A percentile compares a stretch with the other conserved stretches of the same genome.
Evolutionary conservation across 1,140 invertebrate species (phyloP).

Genomic region (Lepidurus apus): DNA sequence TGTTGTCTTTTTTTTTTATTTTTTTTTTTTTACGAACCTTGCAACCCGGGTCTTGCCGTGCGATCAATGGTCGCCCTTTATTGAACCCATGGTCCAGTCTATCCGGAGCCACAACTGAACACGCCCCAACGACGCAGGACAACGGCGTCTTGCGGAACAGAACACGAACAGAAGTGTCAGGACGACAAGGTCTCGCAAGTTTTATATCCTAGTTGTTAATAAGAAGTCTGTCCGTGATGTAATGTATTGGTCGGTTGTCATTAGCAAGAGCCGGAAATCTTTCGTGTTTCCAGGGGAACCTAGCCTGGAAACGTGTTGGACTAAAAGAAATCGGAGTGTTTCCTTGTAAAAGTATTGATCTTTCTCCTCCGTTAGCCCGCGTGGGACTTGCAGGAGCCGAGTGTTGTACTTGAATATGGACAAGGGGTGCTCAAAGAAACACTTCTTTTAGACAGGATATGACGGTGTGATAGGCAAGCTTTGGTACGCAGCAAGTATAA

Average conservation of each 20-base stretch:
- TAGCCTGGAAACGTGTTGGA: not conserved
- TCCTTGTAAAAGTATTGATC: not conserved
- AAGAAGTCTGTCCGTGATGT: not conserved
- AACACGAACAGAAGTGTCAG: not conserved
- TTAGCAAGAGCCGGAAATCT: not conserved
- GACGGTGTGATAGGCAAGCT: not conserved
- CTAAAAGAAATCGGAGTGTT: not conserved
- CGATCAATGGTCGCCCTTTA: slow-evolving; percentile 21
- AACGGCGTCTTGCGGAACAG: not conserved
- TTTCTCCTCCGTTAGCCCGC: not conserved
- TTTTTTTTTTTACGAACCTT: not conserved
- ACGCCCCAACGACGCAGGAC: slow-evolving; percentile 12
- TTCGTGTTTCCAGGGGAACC: not conserved
- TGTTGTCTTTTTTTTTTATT: not conserved
- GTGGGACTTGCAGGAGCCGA: not conserved
- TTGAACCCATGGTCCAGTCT: slow-evolving; percentile 18
- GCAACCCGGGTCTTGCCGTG: not conserved
- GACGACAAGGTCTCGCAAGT: not conserved
- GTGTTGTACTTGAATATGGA: not conserved
- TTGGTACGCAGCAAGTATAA: not conserved
- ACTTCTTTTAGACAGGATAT: not conserved
- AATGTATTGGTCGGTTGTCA: not conserved
- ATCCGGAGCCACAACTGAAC: slow-evolving; percentile 11
- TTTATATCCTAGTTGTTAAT: slow-evolving; percentile 16
- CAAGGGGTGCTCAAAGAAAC: not conserved